Base-by-base conservation (phyloP, 2,113 vertebrate genomes). In the Alexandromys fortis region DNA sequence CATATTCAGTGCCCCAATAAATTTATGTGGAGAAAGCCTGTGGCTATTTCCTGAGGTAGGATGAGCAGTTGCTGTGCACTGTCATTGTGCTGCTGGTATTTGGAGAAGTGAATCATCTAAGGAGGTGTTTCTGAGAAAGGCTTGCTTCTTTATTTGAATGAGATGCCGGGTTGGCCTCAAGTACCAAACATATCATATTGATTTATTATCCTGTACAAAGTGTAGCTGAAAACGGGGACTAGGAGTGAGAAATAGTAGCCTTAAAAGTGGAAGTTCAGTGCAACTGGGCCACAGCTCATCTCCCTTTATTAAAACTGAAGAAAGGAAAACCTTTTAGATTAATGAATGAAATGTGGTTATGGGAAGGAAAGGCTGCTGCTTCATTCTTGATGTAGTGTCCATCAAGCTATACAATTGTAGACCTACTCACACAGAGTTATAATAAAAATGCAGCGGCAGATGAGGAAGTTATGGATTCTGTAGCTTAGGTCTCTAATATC, bases 381-480 rank as follows among this genome's bases (percentile, higher is more conserved):
- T 91, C 28, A 90, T 38, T 94, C 42, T 35, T 61, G 30, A 76
- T 35, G 35, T 9, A 12, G 17, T 19, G 2, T 55, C 8, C 33
- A 49, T 83, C 55, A 63, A 90, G 16, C 24, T 38, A 77, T 5
- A 49, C 42, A 26, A 76, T 7, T 45, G 8, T 76, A n/a, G 30
- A 24, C 13, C 4, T 82, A n/a, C 12, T 5, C 24, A 61, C 11
- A 33, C 7, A 14, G 4, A 35, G 58, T 10, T 19, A 7, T 4
- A 78, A 38, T 24, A 75, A 63, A 70, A 47, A 70, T n/a, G 88
- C 35, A 90, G n/a, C 24, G 3, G 0, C 5, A 42, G 0, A 30
- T 1, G 28, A 73, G 61, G 21, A 47, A 13, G 1, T 11, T 22
- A 17, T 0, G 0, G 5, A 33, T 52, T 2, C 11, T 42, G 4